Conservation (phyloP, 1,140 invertebrate species). For the Anadara kagoshimensis region DNA sequence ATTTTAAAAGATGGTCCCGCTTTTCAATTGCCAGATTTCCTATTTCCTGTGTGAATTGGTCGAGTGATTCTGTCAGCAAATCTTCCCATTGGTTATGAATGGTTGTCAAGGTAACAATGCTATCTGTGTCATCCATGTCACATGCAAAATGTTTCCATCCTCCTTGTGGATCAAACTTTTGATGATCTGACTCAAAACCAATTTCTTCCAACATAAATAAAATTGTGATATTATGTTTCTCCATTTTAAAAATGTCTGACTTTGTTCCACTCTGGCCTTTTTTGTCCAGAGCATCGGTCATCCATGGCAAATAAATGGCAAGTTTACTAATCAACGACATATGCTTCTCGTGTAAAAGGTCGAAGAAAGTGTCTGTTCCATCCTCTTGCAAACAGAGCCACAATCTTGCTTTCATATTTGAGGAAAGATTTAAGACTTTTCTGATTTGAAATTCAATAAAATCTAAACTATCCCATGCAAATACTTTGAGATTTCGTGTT, state of each 20-base stretch:
- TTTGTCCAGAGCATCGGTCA: background rate
- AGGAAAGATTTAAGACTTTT: constrained; percentile 7
- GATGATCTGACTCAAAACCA: background rate
- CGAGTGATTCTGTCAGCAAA: constrained; percentile 18
- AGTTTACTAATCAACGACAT: background rate
- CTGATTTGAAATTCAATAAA: constrained; percentile 22
- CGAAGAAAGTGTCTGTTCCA: background rate
- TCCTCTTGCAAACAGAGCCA: constrained; percentile 22
- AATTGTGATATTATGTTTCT: background rate
- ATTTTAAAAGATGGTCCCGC: constrained; percentile 1
- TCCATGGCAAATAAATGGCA: background rate
- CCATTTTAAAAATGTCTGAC: background rate
- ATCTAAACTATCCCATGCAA: constrained; percentile 29
- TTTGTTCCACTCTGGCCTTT: background rate
- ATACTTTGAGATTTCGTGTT: background rate
- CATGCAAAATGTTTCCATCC: background rate
- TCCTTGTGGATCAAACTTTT: background rate
- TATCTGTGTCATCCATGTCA: background rate
- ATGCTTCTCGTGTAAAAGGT: background rate
- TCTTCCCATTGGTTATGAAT: constrained; percentile 29
- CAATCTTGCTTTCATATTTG: background rate
- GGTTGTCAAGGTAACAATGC: constrained; percentile 25
- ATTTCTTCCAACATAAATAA: background rate
- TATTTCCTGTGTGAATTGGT: constrained; percentile 23
- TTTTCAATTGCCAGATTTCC: background rate